Evolutionary conservation across 1,140 invertebrate species (phyloP), one percentile per base, ranked within the genome.

Genomic region (Drosophila repleta): DNA sequence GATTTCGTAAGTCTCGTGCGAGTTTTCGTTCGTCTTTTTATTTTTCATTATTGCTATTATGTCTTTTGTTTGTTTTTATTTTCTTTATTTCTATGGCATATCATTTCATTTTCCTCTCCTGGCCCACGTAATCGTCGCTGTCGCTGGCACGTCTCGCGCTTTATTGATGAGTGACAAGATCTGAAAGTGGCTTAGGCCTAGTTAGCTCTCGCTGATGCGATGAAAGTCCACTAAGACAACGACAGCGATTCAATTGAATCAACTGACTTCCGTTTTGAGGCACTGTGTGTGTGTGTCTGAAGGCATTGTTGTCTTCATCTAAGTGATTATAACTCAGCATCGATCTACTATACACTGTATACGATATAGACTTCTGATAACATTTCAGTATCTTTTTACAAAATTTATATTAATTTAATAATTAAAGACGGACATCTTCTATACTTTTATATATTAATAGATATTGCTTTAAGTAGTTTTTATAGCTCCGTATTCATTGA

Each of bases 91-190:
- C 32, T 35, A 10, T 43, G 39, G 39, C 15, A 18, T 55, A 55
- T 53, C 57, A 46, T 61, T 62, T 61, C 37, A 51, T 49, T 69
- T 78, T 78, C 57, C 63, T 53, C 63, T 51, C 39, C 63, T 57
- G 43, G 79, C 78, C 81, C 65, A 84, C 81, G 82, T 85, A 81
- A 85, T 87, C 69, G 32, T 8, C 8, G 29, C 29, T 29, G 29
- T 26, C 24, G 69, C 13, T 61, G 45, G 46, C 76, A 64, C 43
- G 63, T 77, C 60, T 26, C 20, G 35, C 58, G 46, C 49, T 37
- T 71, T 51, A 76, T 52, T 46, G 67, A 61, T 46, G 55, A 29
- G 10, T 39, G 29, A 55, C 24, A 18, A 65, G 56, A 74, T 69
- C 63, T 61, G 56, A 77, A 68, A 71, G 74, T 76, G 43, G 37